phyloP scores from a whole-genome alignment of 2,797 vertebrate species.

The Gymnodraco acuticeps region DNA sequence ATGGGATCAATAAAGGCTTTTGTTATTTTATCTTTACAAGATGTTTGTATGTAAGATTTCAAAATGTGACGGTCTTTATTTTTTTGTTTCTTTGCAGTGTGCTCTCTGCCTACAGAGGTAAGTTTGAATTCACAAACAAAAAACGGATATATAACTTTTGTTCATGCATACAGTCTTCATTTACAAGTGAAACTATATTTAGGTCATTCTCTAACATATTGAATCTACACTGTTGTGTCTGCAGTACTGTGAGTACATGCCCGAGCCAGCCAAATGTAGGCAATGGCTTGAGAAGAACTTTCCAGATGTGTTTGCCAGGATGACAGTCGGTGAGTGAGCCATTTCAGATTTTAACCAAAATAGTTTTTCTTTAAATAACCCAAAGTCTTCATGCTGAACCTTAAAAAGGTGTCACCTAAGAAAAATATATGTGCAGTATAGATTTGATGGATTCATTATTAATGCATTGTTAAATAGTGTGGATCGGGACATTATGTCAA shows the following conservation, averaged over 20 bases:
- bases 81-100: slow-evolving; percentile 83
- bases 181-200: neutral
- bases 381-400: neutral
- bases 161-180: neutral
- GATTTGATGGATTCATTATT: neutral
- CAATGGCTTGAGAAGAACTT: slow-evolving; percentile 99
- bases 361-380: neutral
- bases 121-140: slow-evolving; percentile 49
- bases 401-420: too few species aligned
- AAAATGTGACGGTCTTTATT: neutral
- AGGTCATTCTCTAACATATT: neutral
- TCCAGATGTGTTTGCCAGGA: slow-evolving; percentile 95
- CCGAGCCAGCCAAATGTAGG: slow-evolving; percentile 97
- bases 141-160: neutral
- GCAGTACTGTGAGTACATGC: slow-evolving; percentile 99
- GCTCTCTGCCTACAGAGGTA: slow-evolving; percentile 97
- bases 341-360: neutral
- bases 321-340: slow-evolving; percentile 91
- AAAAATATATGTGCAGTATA: neutral
- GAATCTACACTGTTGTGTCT: slow-evolving; percentile 34
- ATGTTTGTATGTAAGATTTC: neutral
- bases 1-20: neutral
- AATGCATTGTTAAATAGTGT: neutral
- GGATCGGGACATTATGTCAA: neutral
- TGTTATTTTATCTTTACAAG: neutral